Evolutionary conservation across 1,140 invertebrate species (phyloP), one percentile per base, ranked within the genome.

Genomic region (Reticulitermes speratus): DNA sequence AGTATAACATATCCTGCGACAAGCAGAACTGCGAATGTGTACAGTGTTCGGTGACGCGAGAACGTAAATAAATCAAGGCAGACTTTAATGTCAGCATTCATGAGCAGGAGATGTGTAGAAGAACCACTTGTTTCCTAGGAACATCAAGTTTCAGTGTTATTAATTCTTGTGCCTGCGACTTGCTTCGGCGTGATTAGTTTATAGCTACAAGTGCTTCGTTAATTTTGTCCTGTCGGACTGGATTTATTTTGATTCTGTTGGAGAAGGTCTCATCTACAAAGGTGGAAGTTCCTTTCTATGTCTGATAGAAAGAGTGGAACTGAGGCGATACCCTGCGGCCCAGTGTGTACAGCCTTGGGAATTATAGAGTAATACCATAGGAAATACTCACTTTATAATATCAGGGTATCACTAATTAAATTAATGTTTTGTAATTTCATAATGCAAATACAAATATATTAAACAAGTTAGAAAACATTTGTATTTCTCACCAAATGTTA

Each of bases 141-240:
- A 75, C 65, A n/a, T n/a, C 6, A 75, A 75, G 7, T 75, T 75
- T 75, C 16, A n/a, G 65, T 30, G 65, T 75, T 75, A 75, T 75
- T 75, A 30, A 75, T 75, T 30, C 65, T 75, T n/a, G n/a, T 75
- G n/a, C 25, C 65, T 75, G 65, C 7, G 65, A 75, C 65, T n/a
- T 75, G 65, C n/a, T 75, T 3, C 16, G 14, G 1, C 25, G 11
- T 75, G 65, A 75, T 75, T 75, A 75, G 25, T 75, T 75, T 75
- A 75, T 25, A 25, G 7, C 7, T 75, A 75, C 65, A 75, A 75
- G 65, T 30, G 25, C 65, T n/a, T 25, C 65, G 25, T 75, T 75
- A 75, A 75, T 75, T 75, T 75, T 75, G n/a, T 75, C 65, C n/a
- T 25, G 65, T 75, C 65, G n/a, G 65, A 75, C 3, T 75, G 65